Percentiles rank a stretch among this genome's conserved stretches.
These are phyloP conservation scores for Danionella cerebrum DNA, from an alignment of 2,113 vertebrate species.

Conservation along the genomic window DNA sequence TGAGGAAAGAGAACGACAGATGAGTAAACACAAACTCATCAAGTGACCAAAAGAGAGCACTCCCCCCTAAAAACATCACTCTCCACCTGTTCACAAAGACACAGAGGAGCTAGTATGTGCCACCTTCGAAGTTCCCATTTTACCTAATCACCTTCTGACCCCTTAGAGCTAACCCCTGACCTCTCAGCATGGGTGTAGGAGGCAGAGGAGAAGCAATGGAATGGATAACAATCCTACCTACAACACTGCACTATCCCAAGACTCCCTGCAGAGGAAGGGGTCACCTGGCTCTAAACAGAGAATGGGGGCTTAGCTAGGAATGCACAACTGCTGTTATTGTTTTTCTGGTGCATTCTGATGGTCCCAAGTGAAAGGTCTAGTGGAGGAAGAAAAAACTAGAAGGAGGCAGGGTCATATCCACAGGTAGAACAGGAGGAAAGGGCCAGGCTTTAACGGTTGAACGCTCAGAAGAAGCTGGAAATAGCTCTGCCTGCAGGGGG, in stretches of 20 bases:
- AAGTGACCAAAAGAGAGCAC: background rate
- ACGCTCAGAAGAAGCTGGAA: background rate
- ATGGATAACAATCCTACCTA: background rate
- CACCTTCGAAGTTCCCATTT: constrained; percentile 1
- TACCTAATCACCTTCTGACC: constrained; percentile 19
- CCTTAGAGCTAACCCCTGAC: background rate
- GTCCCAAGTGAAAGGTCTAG: constrained; percentile 24
- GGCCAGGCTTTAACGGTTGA: constrained; percentile 17
- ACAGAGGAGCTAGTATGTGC: background rate
- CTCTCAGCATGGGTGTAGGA: background rate
- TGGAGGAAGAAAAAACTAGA: background rate
- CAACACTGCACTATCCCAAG: background rate
- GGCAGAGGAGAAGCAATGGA: background rate
- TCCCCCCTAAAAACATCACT: background rate
- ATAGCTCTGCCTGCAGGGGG: constrained; percentile 14
- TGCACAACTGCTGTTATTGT: constrained; percentile 38
- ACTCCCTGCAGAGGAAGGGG: constrained; percentile 22
- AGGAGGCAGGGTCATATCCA: constrained; percentile 3
- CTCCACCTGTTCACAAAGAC: background rate
- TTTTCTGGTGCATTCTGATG: constrained; percentile 9
- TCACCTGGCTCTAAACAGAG: constrained; percentile 33
- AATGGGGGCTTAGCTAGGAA: constrained; percentile 11
- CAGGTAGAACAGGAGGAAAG: constrained; percentile 34
- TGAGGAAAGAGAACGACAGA: background rate
- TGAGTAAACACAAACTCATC: background rate